A percentile compares a stretch with the other conserved stretches of the same genome.
These are phyloP conservation scores for Chymomyza costata DNA, from an alignment of 1,140 invertebrate species.

Conservation along the genomic window DNA sequence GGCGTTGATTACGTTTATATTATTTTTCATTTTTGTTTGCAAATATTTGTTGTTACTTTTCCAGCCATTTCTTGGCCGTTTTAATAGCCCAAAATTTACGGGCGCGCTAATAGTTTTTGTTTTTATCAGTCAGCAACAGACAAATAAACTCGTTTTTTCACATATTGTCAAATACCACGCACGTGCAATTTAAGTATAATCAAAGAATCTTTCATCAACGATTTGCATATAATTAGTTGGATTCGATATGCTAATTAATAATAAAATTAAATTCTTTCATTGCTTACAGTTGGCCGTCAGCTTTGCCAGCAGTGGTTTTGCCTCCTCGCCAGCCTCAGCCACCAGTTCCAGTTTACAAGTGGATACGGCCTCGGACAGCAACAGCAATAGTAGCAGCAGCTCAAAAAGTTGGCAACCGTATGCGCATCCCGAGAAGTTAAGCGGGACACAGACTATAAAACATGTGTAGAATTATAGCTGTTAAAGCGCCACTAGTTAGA, in stretches of 20 bases:
- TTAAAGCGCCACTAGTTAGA: slow-evolving; percentile 6
- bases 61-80: neutral
- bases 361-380: slow-evolving; percentile 1
- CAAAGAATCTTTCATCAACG: slow-evolving; percentile 3
- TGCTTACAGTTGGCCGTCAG: slow-evolving; percentile 36
- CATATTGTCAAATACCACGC: slow-evolving; percentile 1
- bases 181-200: slow-evolving; percentile 7
- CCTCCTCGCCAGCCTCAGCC: slow-evolving; percentile 21
- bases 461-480: slow-evolving; percentile 23
- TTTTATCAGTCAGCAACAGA: slow-evolving; percentile 13
- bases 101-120: slow-evolving; percentile 20
- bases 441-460: slow-evolving; percentile 13
- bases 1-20: slow-evolving; percentile 17
- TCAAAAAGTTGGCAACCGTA: slow-evolving; percentile 30
- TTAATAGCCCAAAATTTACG: slow-evolving; percentile 29
- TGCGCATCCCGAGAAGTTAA: slow-evolving; percentile 26
- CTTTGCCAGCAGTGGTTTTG: slow-evolving; percentile 44
- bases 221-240: slow-evolving; percentile 9
- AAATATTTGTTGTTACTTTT: neutral
- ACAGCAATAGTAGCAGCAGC: neutral
- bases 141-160: slow-evolving; percentile 28
- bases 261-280: slow-evolving; percentile 9
- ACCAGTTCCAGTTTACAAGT: slow-evolving; percentile 28
- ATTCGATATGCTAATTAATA: slow-evolving; percentile 37
- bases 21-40: neutral